Evolutionary conservation across 2,113 vertebrate genomes (phyloP).

Genomic region (Peromyscus leucopus): DNA sequence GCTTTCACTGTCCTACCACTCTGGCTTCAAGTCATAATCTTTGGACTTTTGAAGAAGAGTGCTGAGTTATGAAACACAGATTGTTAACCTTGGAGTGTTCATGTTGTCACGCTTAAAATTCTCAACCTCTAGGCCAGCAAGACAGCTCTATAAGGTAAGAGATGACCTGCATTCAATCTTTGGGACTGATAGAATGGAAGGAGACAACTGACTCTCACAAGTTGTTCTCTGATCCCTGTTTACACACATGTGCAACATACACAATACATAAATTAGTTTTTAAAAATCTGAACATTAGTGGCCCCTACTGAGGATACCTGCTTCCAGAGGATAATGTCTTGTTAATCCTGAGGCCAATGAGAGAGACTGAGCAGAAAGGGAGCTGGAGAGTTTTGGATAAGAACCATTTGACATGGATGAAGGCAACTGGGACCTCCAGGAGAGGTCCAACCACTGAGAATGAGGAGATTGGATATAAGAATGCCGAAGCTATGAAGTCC

Average conservation of each 20-base stretch:
- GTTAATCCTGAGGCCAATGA: neutral
- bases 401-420: neutral
- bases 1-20: neutral
- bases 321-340: neutral
- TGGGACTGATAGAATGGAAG: too few relatives aligned
- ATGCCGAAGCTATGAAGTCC: too few relatives aligned
- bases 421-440: neutral
- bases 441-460: rapidly evolving
- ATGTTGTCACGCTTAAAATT: neutral
- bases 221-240: neutral
- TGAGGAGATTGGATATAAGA: neutral
- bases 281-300: neutral
- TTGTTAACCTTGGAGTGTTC: neutral
- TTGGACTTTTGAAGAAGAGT: neutral
- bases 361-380: neutral
- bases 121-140: neutral
- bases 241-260: too few relatives aligned
- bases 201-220: neutral
- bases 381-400: neutral
- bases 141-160: neutral
- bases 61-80: neutral
- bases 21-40: neutral
- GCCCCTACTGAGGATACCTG: neutral
- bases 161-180: neutral
- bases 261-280: neutral